A percentile compares a stretch with the other conserved stretches of the same genome.
These are phyloP conservation scores for Rhorus exstirpatorius DNA, from an alignment of 2,888 invertebrate species.

Conservation along the genomic window DNA sequence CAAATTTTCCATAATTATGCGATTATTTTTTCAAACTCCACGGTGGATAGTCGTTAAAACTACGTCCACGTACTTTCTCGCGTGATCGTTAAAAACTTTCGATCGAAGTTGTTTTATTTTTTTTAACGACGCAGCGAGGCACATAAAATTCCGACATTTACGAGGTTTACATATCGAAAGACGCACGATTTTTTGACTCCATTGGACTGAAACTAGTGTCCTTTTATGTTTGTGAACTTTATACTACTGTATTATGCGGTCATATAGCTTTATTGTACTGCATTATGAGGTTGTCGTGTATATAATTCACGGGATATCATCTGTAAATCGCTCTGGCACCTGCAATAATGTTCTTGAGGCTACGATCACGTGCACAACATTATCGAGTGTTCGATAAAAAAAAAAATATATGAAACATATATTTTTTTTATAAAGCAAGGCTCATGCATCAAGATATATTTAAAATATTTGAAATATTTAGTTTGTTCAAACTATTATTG, in stretches of 20 bases:
- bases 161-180: constrained; percentile 16
- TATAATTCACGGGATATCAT: constrained; percentile 21
- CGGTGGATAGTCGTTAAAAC: neutral
- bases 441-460: too few relatives aligned
- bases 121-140: constrained; percentile 6
- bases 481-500: too few relatives aligned
- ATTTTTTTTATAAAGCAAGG: too few relatives aligned
- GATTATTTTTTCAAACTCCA: constrained; percentile 9
- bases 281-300: neutral
- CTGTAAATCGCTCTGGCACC: constrained; percentile 38
- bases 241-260: neutral
- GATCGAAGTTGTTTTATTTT: constrained; percentile 42
- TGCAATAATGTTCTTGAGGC: constrained; percentile 47
- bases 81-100: constrained; percentile 59
- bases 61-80: constrained; percentile 1
- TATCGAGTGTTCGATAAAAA: constrained; percentile 6
- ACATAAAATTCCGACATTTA: constrained; percentile 46
- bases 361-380: constrained; percentile 5
- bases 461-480: too few relatives aligned
- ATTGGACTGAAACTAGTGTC: constrained; percentile 33
- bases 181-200: neutral
- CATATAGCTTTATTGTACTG: neutral
- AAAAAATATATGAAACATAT: neutral
- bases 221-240: constrained; percentile 6
- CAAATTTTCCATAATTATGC: constrained; percentile 4